Evolutionary conservation across 2,888 invertebrate genomes (phyloP).

Genomic region (Chrysopilus asiliformis): DNA sequence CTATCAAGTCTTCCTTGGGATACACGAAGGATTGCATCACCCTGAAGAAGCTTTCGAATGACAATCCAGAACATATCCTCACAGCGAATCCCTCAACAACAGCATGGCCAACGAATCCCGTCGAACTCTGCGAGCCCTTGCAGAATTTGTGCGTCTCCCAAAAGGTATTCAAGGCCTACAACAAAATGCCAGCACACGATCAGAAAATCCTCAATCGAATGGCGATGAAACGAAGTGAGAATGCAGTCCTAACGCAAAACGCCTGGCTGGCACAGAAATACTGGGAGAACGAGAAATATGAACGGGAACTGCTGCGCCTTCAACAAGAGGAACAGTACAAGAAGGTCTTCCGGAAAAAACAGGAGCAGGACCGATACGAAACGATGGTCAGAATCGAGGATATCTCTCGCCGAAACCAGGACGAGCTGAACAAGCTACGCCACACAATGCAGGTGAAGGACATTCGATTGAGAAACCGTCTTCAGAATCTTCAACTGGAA

Average conservation of each 20-base stretch:
- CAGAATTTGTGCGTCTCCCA: conserved; percentile 30
- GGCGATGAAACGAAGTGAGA: conserved; percentile 30
- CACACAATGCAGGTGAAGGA: conserved; percentile 28
- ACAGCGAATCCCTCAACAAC: not conserved
- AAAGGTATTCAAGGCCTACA: conserved; percentile 26
- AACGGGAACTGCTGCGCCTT: conserved; percentile 29
- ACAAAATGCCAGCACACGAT: conserved; percentile 29
- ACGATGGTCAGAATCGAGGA: conserved; percentile 30
- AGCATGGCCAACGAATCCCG: not conserved
- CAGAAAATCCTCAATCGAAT: conserved; percentile 35
- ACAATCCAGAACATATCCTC: not conserved
- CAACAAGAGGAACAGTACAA: conserved; percentile 32
- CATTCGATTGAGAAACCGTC: conserved; percentile 24
- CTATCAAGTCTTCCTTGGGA: no score
- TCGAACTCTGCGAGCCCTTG: conserved; percentile 27
- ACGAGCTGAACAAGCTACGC: conserved; percentile 26
- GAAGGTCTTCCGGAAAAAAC: conserved; percentile 29
- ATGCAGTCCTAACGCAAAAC: conserved; percentile 27
- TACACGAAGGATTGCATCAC: no score
- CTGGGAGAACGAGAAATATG: conserved; percentile 34
- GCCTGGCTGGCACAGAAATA: conserved; percentile 33
- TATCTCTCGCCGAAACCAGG: conserved; percentile 26
- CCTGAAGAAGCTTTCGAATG: not conserved
- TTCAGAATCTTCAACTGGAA: conserved; percentile 26
- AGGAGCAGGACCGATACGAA: conserved; percentile 29